phyloP scores from a whole-genome alignment of 2,888 invertebrate species.

The Cremastobaeus sp. region DNA sequence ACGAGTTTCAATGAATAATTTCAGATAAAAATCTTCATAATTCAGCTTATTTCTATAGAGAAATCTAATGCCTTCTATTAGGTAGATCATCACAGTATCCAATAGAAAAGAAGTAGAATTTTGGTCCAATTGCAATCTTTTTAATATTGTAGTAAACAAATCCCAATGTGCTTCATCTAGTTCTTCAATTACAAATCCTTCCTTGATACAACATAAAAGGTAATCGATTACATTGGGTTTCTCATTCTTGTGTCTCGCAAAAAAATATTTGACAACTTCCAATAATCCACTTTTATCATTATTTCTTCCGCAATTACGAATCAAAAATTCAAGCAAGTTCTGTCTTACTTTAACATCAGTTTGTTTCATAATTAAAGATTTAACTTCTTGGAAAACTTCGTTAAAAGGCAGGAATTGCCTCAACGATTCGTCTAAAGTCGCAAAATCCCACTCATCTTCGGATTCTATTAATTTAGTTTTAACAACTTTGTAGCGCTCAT shows the following conservation, averaged over 20 bases:
- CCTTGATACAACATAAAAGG: constrained; percentile 47
- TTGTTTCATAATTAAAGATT: neutral
- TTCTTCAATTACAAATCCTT: constrained; percentile 60
- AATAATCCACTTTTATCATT: constrained; percentile 67
- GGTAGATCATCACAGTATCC: no score
- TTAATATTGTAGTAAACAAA: no score
- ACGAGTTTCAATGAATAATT: no score
- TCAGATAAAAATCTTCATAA: no score
- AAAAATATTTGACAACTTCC: constrained; percentile 67
- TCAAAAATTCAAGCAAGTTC: constrained; percentile 62
- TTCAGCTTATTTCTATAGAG: no score
- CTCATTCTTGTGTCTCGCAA: constrained; percentile 72
- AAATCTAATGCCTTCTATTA: no score
- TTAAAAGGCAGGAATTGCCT: no score
- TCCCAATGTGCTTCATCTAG: constrained; percentile 68
- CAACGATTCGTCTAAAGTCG: neutral
- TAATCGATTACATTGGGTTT: constrained; percentile 45
- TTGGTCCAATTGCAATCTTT: no score
- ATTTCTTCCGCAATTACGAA: constrained; percentile 71
- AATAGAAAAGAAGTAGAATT: no score
- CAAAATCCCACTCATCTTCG: constrained; percentile 5
- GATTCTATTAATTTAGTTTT: constrained; percentile 64
- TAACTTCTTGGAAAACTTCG: neutral
- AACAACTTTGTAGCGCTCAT: constrained; percentile 66
- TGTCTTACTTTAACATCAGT: constrained; percentile 53